These are phyloP conservation scores for Cerastis rubricosa DNA, from an alignment of 2,888 invertebrate genomes.

Conservation along the genomic window DNA sequence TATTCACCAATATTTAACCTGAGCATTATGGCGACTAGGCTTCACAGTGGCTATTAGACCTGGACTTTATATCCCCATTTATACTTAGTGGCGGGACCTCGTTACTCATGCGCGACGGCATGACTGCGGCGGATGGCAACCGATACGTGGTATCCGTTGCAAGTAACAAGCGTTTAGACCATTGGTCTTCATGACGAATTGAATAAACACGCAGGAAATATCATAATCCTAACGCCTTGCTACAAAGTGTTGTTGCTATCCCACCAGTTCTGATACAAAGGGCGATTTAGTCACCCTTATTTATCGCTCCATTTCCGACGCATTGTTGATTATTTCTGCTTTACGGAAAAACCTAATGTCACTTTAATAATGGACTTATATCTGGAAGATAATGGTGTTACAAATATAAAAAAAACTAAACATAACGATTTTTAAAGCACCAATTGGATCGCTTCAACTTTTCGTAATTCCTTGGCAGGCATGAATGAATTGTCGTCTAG, in stretches of 20 bases:
- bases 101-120: constrained; percentile 83
- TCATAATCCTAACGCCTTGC: constrained; percentile 9
- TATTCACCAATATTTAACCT: neutral
- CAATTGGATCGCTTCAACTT: neutral
- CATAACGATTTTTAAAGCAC: neutral
- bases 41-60: constrained; percentile 41
- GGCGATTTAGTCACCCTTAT: constrained; percentile 8
- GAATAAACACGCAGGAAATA: constrained; percentile 29
- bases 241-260: constrained; percentile 2
- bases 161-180: constrained; percentile 68
- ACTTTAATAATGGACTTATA: neutral
- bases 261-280: neutral
- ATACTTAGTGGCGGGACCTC: constrained; percentile 63
- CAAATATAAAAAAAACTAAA: neutral
- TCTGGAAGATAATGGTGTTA: no score
- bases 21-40: constrained; percentile 14
- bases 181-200: constrained; percentile 36
- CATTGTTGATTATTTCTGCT: neutral
- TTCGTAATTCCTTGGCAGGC: neutral
- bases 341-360: neutral
- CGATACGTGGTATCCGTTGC: constrained; percentile 72
- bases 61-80: constrained; percentile 56
- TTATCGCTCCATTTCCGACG: constrained; percentile 18
- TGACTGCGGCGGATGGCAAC: constrained; percentile 82
- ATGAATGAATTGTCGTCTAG: neutral